These are phyloP conservation scores for Trachops cirrhosus DNA, from an alignment of 2,797 vertebrate species.

Conservation along the genomic window DNA sequence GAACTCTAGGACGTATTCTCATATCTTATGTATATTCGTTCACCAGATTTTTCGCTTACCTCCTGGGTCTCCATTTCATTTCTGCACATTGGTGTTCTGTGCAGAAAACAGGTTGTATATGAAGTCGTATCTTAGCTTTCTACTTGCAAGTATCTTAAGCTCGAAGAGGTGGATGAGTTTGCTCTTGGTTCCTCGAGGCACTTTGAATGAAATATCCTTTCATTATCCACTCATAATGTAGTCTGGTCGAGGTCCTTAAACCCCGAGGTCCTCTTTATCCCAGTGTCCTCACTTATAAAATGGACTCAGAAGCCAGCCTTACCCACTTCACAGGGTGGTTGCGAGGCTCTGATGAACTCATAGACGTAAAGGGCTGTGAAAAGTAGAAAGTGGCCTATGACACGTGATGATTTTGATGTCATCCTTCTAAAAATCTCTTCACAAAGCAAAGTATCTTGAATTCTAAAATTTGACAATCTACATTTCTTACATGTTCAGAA, in stretches of 20 bases:
- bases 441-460: neutral
- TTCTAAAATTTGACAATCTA: neutral
- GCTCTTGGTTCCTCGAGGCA: neutral
- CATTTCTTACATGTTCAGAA: neutral
- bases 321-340: neutral
- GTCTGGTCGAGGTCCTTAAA: neutral
- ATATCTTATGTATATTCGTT: neutral
- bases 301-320: neutral
- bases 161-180: neutral
- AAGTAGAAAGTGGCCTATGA: neutral
- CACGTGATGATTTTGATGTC: neutral
- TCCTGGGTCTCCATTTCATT: neutral
- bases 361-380: neutral
- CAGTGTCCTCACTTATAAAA: neutral
- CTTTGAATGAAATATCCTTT: neutral
- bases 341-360: neutral
- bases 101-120: neutral
- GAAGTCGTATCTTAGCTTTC: neutral
- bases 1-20: neutral
- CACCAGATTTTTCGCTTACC: neutral
- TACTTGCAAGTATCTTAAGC: neutral
- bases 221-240: neutral
- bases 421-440: conserved; percentile 36
- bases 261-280: neutral
- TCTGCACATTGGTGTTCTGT: neutral